phyloP scores from a whole-genome alignment of 2,113 vertebrate genomes.

The Bambusicola thoracicus region DNA sequence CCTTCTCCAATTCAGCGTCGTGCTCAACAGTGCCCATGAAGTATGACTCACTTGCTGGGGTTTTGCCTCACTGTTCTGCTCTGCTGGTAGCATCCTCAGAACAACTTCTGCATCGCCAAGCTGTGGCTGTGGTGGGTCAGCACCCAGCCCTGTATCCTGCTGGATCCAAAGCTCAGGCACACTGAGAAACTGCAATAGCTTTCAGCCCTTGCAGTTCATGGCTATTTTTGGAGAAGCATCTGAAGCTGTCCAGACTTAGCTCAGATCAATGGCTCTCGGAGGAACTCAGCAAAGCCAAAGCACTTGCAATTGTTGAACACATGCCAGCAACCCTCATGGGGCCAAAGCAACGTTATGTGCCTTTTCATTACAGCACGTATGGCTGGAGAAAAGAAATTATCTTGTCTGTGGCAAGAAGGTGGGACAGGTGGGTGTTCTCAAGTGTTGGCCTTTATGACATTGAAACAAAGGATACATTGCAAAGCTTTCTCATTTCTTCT shows the following conservation, averaged over 20 bases:
- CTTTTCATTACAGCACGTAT: not conserved
- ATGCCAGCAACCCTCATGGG: not conserved
- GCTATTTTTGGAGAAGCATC: not conserved
- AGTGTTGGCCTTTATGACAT: not conserved
- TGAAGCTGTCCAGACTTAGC: not conserved
- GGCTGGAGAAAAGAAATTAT: not conserved
- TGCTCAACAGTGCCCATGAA: not conserved
- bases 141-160: not conserved
- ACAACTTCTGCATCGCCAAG: not conserved
- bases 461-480: too few relatives aligned
- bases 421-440: not conserved
- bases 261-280: accelerated
- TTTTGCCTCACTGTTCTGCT: not conserved
- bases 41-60: accelerated
- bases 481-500: not conserved
- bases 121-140: not conserved
- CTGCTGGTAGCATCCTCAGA: not conserved
- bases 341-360: not conserved
- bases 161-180: not conserved
- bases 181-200: not conserved
- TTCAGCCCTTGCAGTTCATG: not conserved
- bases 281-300: not conserved
- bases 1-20: not conserved
- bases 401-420: accelerated
- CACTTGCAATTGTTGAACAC: not conserved